Conservation (phyloP, 2,797 vertebrate species). For the Fundulus diaphanus region DNA sequence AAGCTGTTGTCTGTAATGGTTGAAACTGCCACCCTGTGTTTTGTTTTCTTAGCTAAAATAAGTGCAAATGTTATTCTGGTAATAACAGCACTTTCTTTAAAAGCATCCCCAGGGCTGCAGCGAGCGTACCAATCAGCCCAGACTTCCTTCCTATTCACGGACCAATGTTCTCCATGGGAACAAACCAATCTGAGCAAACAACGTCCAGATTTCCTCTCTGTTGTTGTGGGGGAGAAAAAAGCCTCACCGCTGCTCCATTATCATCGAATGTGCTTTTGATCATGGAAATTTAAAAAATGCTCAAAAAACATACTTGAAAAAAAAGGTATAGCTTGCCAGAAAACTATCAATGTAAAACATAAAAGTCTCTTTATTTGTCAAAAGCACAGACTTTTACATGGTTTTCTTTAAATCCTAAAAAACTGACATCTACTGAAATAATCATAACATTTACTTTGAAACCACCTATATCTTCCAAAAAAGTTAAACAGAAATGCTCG, state of each 20-base stretch:
- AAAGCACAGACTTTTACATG: neutral
- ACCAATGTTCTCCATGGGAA: slow-evolving; percentile 6
- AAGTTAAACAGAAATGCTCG: neutral
- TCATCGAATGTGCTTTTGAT: neutral
- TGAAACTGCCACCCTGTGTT: neutral
- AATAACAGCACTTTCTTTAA: neutral
- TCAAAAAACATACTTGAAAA: neutral
- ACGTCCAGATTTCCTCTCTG: neutral
- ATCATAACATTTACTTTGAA: neutral
- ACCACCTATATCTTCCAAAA: neutral
- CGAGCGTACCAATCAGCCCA: neutral
- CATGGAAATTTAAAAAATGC: neutral
- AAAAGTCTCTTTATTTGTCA: neutral
- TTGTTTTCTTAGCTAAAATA: slow-evolving; percentile 7
- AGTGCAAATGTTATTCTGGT: neutral
- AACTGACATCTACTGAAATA: neutral
- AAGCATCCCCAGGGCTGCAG: neutral
- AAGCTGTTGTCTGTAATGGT: neutral
- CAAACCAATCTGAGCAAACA: neutral
- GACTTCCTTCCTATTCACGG: neutral
- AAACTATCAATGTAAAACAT: neutral
- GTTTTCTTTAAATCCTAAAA: neutral
- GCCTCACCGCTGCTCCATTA: neutral
- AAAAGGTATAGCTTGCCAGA: neutral
- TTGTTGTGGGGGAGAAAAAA: neutral